Evolutionary conservation across 2,797 vertebrate genomes (phyloP), one percentile per base, ranked within the genome.

Genomic region (Netta rufina): DNA sequence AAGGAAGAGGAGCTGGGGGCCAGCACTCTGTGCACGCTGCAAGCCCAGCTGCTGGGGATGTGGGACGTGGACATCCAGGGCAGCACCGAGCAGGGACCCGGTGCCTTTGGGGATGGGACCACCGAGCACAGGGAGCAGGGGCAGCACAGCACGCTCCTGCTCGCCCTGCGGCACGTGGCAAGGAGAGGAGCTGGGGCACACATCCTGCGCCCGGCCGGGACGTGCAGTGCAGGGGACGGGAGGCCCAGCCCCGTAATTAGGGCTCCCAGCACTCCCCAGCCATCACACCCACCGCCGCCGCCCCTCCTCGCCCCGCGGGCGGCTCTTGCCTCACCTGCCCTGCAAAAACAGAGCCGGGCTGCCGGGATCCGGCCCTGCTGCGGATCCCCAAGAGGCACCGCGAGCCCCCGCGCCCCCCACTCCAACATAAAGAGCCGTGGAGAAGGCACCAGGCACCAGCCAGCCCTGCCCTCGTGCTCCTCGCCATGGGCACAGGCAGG

Each of bases 311-410:
- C 80, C 88, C 80, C 36, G 33, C 32, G 9, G 95, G 95, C 95
- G 89, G 61, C 11, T 6, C 96, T 97, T 97, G 97, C 93, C 91
- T 97, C 96, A 97, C 47, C 82, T 4, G 4, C 62, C 65, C 71
- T 69, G 90, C 32, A 96, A 83, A 83, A 89, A 74, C 84, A 82
- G 56, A 27, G 78, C 86, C 49, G 39, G 47, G 0, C 32, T 30
- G 67, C 71, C 65, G 53, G 89, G 57, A 95, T 56, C 17, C 24
- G 0, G 41, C 72, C 75, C 14, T 24, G 3, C 39, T 6, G 17
- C 3, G 0, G 58, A 88, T 56, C 28, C 38, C 11, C 75, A 61
- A 3, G 0, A 64, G 3, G 2, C 21, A 60, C 77, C 13, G 71
- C 4, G 36, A 39, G 25, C 60, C 28, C 61, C 61, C 4, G 4